A percentile compares a stretch with the other conserved stretches of the same genome.
Evolutionary conservation across 2,113 vertebrate genomes (phyloP).

Genomic region (Tachysurus fulvidraco): DNA sequence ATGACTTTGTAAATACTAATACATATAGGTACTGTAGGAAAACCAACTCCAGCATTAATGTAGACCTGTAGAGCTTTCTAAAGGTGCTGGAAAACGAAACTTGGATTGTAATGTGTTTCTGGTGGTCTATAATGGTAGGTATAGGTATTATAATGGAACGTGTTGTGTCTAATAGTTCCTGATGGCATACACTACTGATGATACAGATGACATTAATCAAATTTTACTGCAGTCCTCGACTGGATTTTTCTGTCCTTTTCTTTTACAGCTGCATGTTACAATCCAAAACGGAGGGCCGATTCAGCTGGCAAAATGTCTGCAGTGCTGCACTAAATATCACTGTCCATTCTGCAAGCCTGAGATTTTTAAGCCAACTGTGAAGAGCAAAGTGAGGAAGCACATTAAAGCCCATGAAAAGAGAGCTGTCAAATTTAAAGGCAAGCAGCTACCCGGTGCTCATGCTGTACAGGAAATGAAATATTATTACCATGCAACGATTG

Average conservation of each 20-base stretch:
- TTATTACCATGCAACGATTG: not conserved
- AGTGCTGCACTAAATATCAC: slow-evolving; percentile 11
- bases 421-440: not conserved
- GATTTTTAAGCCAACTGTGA: slow-evolving; percentile 1
- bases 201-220: not conserved
- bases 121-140: not conserved
- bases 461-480: not conserved
- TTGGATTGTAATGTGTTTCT: not conserved
- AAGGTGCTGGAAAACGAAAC: no score
- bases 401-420: slow-evolving; percentile 1
- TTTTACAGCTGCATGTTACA: not conserved
- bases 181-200: not conserved
- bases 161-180: not conserved
- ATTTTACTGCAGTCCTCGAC: not conserved
- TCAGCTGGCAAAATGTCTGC: not conserved
- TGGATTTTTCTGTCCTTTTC: not conserved
- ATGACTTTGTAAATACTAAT: not conserved
- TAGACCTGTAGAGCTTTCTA: not conserved
- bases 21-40: no score
- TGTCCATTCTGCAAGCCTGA: slow-evolving; percentile 7
- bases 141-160: not conserved
- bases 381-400: slow-evolving; percentile 8
- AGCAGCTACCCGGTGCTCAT: not conserved
- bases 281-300: not conserved
- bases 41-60: not conserved